Conservation (phyloP, 1,140 invertebrate species). For the Caenorhabditis tropicalis region DNA sequence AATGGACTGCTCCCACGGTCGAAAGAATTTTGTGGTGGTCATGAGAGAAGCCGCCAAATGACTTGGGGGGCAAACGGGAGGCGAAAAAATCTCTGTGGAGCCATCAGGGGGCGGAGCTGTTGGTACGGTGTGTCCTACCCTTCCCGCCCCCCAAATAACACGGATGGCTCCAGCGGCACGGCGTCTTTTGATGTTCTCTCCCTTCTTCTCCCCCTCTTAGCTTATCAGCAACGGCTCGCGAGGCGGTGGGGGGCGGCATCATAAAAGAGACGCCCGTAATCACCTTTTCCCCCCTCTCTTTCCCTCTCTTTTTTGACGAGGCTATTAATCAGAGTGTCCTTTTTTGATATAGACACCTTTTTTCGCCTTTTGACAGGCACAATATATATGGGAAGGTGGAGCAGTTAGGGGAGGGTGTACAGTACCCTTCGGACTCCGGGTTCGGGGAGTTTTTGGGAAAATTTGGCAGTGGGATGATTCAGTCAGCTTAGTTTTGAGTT, state of each 20-base stretch:
- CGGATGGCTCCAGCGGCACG: neutral
- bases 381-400: too few relatives aligned
- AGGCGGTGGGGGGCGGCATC: neutral
- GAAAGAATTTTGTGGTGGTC: neutral
- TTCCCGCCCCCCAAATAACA: neutral
- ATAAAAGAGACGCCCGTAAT: slow-evolving; percentile 29
- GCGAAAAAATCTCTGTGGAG: neutral
- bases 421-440: too few relatives aligned
- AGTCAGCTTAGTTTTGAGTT: too few relatives aligned
- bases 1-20: neutral
- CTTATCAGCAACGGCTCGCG: neutral
- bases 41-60: neutral
- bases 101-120: neutral
- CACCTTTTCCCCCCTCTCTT: neutral
- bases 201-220: neutral
- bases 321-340: slow-evolving; percentile 1
- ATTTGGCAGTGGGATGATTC: too few relatives aligned
- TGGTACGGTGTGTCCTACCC: neutral
- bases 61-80: neutral
- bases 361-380: neutral
- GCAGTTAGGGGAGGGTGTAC: too few relatives aligned
- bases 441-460: too few relatives aligned
- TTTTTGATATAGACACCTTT: neutral
- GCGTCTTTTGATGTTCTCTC: slow-evolving; percentile 25
- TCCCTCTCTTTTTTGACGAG: neutral